These are phyloP conservation scores for Taenaris catops DNA, from an alignment of 2,888 invertebrate species.

Conservation along the genomic window DNA sequence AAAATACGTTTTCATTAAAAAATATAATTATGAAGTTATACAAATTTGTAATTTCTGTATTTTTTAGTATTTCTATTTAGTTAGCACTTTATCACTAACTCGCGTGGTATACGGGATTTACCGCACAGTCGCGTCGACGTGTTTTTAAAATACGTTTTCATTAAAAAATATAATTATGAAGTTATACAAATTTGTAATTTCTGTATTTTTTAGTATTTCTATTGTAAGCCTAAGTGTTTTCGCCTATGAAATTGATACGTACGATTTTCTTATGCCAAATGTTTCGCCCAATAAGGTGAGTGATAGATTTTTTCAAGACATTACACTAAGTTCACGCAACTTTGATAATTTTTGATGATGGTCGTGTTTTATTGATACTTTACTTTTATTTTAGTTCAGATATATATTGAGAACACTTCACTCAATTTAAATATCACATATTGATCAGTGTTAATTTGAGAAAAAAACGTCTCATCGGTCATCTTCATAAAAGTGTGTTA, in stretches of 20 bases:
- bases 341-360: too few species aligned
- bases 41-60: conserved; percentile 16
- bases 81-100: conserved; percentile 14
- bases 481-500: too few species aligned
- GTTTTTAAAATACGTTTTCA: neutral
- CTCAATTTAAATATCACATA: too few species aligned
- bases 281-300: conserved; percentile 89
- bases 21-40: conserved; percentile 19
- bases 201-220: conserved; percentile 17
- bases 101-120: conserved; percentile 15
- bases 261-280: conserved; percentile 90
- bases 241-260: conserved; percentile 67
- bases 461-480: too few species aligned
- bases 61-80: conserved; percentile 19
- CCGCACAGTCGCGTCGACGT: conserved; percentile 12
- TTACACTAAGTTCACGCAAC: neutral
- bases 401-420: too few species aligned
- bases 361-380: too few species aligned
- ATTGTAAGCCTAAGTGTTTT: conserved; percentile 23
- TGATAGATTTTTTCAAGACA: conserved; percentile 26
- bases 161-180: conserved; percentile 14
- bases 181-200: conserved; percentile 18
- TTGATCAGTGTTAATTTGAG: too few species aligned
- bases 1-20: neutral
- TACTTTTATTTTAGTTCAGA: too few species aligned